Evolutionary conservation across 2,113 vertebrate species (phyloP).

Genomic region (Paradoxurus hermaphroditus): DNA sequence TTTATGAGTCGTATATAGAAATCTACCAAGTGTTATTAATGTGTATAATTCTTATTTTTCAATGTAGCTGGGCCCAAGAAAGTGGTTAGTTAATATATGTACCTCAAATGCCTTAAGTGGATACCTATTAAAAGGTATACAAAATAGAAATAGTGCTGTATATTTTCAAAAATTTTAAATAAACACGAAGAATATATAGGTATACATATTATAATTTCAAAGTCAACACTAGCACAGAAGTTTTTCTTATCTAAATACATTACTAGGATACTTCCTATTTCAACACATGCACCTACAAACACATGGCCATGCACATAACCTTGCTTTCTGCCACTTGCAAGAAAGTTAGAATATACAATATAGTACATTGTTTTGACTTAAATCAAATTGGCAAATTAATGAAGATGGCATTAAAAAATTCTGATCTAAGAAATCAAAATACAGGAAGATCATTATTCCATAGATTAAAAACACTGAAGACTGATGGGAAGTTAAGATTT

Average conservation of each 20-base stretch:
- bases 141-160: slow-evolving; percentile 85
- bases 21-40: slow-evolving; percentile 66
- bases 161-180: slow-evolving; percentile 84
- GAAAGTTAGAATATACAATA: slow-evolving; percentile 87
- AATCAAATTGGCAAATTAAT: slow-evolving; percentile 74
- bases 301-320: slow-evolving; percentile 85
- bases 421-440: slow-evolving; percentile 69
- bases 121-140: slow-evolving; percentile 84
- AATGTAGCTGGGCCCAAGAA: slow-evolving; percentile 69
- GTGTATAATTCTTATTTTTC: slow-evolving; percentile 77
- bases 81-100: slow-evolving; percentile 75
- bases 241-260: slow-evolving; percentile 84
- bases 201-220: slow-evolving; percentile 83
- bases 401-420: slow-evolving; percentile 76
- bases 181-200: slow-evolving; percentile 82
- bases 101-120: slow-evolving; percentile 79
- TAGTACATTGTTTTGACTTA: slow-evolving; percentile 82
- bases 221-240: slow-evolving; percentile 81
- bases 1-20: slow-evolving; percentile 69
- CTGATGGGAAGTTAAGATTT: slow-evolving; percentile 80
- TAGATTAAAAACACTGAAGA: slow-evolving; percentile 90
- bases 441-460: slow-evolving; percentile 82
- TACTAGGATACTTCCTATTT: slow-evolving; percentile 79
- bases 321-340: slow-evolving; percentile 82
- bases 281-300: slow-evolving; percentile 85